Percentiles rank a stretch among this genome's conserved stretches.
Conservation (phyloP, 2,888 invertebrate genomes). For the Mamestra brassicae region DNA sequence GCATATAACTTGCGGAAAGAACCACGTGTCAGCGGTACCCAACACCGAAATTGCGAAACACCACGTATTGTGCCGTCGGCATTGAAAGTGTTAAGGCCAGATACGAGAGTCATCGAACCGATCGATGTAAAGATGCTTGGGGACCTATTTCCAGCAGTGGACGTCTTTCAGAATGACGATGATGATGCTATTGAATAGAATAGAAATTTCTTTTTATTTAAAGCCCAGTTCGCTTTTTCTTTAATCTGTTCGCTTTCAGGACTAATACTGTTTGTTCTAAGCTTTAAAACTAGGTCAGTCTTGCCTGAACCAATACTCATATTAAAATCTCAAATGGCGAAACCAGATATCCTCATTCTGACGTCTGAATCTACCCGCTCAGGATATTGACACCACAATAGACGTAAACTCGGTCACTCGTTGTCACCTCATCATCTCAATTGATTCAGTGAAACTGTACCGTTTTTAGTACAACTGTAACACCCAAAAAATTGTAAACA, state of each 20-base stretch:
- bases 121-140: not conserved
- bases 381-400: constrained; percentile 13
- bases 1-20: no score
- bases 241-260: not conserved
- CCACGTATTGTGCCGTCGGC: no score
- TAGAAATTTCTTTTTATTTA: not conserved
- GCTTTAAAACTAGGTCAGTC: not conserved
- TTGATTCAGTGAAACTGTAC: constrained; percentile 32
- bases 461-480: constrained; percentile 1
- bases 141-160: not conserved
- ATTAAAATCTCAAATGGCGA: not conserved
- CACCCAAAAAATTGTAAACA: no score
- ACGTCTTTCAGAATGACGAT: not conserved
- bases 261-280: not conserved
- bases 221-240: not conserved
- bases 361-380: not conserved
- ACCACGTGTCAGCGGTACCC: no score
- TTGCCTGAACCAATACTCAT: not conserved
- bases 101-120: not conserved
- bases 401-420: not conserved
- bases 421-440: constrained; percentile 4
- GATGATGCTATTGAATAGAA: not conserved
- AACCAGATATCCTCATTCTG: constrained; percentile 2
- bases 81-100: not conserved
- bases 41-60: no score